A percentile compares a stretch with the other conserved stretches of the same genome.
Conservation (phyloP, 2,113 vertebrate species). For the Peromyscus maniculatus region DNA sequence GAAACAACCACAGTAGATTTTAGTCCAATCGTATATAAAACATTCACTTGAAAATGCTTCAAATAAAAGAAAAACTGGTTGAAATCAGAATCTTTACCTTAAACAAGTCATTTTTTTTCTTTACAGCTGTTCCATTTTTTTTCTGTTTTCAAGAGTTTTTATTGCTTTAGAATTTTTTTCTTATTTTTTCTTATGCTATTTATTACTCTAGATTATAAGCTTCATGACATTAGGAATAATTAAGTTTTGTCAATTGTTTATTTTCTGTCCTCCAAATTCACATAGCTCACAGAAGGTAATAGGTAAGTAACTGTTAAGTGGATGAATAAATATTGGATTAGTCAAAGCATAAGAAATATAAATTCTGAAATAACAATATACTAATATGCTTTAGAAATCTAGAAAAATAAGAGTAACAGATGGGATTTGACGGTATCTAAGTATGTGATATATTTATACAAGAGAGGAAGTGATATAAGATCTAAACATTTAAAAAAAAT, state of each 20-base stretch:
- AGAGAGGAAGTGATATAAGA: neutral
- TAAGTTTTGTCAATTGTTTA: neutral
- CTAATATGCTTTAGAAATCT: neutral
- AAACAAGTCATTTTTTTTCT: neutral
- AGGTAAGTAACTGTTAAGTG: neutral
- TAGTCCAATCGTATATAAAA: neutral
- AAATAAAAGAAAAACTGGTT: neutral
- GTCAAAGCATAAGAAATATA: neutral
- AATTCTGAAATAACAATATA: neutral
- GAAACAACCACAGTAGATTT: neutral
- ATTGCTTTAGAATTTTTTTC: neutral
- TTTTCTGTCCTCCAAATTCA: neutral
- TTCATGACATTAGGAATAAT: neutral
- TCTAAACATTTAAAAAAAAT: neutral
- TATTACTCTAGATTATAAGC: neutral
- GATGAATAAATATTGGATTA: neutral
- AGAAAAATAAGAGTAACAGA: neutral
- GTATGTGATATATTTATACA: neutral
- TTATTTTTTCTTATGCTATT: neutral
- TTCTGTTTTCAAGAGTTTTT: neutral
- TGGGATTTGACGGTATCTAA: neutral
- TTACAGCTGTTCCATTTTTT: neutral
- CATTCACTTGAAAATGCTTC: neutral
- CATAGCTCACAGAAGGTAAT: neutral
- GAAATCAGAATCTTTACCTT: accelerated